These are phyloP conservation scores for Megaleporinus macrocephalus DNA, from an alignment of 2,113 vertebrate genomes.

Conservation along the genomic window DNA sequence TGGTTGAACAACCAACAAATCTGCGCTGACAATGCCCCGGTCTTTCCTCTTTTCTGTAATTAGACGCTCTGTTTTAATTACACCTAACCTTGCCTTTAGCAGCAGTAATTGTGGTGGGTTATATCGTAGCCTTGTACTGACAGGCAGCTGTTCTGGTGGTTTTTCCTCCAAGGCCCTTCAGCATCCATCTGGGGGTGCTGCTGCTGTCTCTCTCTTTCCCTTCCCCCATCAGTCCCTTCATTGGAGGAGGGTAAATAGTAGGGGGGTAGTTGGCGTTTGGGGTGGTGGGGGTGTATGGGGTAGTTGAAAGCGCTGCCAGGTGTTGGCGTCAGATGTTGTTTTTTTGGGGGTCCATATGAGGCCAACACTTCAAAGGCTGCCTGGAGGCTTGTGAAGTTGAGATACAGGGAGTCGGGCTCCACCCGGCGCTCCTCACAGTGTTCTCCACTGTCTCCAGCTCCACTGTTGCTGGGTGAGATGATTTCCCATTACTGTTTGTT, in stretches of 20 bases:
- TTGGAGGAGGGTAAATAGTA: conserved; percentile 59
- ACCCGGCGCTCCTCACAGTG: conserved; percentile 10
- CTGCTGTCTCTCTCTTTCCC: conserved; percentile 49
- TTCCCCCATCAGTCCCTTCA: conserved; percentile 43
- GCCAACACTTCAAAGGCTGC: conserved; percentile 76
- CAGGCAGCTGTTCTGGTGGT: conserved; percentile 34
- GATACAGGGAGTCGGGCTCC: conserved; percentile 36
- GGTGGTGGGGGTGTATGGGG: conserved; percentile 43
- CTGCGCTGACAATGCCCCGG: neutral
- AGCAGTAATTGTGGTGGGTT: neutral
- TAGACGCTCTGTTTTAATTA: neutral
- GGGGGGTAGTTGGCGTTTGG: conserved; percentile 61
- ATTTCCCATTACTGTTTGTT: conserved; percentile 3
- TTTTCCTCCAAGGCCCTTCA: conserved; percentile 60
- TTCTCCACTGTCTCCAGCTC: conserved; percentile 21
- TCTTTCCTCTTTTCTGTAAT: conserved; percentile 6
- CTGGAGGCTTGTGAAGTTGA: conserved; percentile 67
- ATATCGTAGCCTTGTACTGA: conserved; percentile 20
- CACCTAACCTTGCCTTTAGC: neutral
- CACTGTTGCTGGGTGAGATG: conserved; percentile 2
- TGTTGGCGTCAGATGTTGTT: conserved; percentile 81
- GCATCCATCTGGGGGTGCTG: conserved; percentile 70
- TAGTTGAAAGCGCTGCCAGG: conserved; percentile 76
- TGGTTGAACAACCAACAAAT: neutral
- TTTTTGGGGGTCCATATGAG: conserved; percentile 69